Conservation (phyloP, 2,888 invertebrate species). For the Meandrusa payeni region DNA sequence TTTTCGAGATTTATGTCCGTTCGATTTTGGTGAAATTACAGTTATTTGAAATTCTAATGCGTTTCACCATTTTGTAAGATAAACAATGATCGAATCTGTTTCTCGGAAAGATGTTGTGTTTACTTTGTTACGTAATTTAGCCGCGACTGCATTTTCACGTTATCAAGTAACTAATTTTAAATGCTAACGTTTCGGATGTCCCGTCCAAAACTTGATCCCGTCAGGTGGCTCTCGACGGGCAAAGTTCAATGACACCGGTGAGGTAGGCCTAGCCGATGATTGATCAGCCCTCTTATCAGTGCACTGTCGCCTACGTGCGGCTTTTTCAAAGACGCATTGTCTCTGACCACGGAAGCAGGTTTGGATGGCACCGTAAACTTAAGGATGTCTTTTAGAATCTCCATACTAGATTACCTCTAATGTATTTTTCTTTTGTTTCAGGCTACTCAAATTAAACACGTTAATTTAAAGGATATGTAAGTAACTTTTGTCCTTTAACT, state of each 20-base stretch:
- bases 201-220: constrained; percentile 58
- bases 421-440: constrained; percentile 54
- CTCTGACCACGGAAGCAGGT: constrained; percentile 54
- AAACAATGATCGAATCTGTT: constrained; percentile 17
- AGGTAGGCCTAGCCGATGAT: constrained; percentile 74
- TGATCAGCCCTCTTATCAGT: constrained; percentile 76
- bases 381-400: neutral
- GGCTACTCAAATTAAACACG: constrained; percentile 47
- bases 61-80: constrained; percentile 28
- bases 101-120: constrained; percentile 30
- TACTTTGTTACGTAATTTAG: constrained; percentile 21
- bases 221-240: constrained; percentile 59
- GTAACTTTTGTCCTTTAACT: too few relatives aligned
- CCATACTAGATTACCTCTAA: constrained; percentile 1
- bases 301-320: constrained; percentile 73
- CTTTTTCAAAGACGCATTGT: constrained; percentile 75
- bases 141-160: constrained; percentile 23
- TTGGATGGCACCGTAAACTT: constrained; percentile 48
- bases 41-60: constrained; percentile 52
- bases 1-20: constrained; percentile 64
- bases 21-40: constrained; percentile 41
- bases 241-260: constrained; percentile 71
- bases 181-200: constrained; percentile 49
- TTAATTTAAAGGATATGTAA: constrained; percentile 57
- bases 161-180: constrained; percentile 50